Conservation (phyloP, 2,888 invertebrate genomes). For the Caenorhabditis uteleia region DNA sequence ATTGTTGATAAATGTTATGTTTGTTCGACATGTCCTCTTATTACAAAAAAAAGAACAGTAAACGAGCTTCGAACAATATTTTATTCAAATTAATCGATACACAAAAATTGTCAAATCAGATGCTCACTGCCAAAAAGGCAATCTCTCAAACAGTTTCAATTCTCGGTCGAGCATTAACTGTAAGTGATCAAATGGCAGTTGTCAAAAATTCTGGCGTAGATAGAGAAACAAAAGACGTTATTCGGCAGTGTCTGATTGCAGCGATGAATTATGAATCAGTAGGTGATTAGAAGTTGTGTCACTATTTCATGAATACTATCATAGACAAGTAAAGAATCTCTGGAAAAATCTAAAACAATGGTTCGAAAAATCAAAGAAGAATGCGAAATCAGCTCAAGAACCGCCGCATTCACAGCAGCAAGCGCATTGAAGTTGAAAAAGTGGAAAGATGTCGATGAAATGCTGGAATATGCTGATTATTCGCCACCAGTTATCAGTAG, state of each 20-base stretch:
- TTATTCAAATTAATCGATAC: neutral
- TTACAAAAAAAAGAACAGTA: neutral
- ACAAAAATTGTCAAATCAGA: slow-evolving; percentile 1
- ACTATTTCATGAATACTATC: neutral
- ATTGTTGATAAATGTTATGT: slow-evolving; percentile 46
- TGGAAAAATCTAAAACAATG: slow-evolving; percentile 32
- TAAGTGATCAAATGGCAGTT: slow-evolving; percentile 9
- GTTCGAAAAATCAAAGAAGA: slow-evolving; percentile 10
- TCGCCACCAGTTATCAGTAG: slow-evolving; percentile 32
- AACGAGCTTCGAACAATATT: neutral
- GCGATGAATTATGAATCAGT: slow-evolving; percentile 22
- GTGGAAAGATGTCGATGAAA: slow-evolving; percentile 28
- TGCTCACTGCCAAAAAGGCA: slow-evolving; percentile 15
- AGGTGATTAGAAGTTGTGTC: too few relatives aligned
- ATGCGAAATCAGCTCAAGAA: slow-evolving; percentile 40
- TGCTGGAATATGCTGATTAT: slow-evolving; percentile 17
- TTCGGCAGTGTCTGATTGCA: slow-evolving; percentile 26
- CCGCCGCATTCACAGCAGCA: slow-evolving; percentile 36
- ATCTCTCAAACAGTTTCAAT: slow-evolving; percentile 9
- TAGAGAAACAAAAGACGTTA: slow-evolving; percentile 17
- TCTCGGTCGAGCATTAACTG: slow-evolving; percentile 14
- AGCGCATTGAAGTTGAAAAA: slow-evolving; percentile 37
- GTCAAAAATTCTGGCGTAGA: slow-evolving; percentile 13
- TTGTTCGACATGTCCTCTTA: slow-evolving; percentile 21
- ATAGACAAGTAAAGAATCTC: slow-evolving; percentile 24